Conservation (phyloP, 2,797 vertebrate genomes). For the Hydrolagus colliei region DNA sequence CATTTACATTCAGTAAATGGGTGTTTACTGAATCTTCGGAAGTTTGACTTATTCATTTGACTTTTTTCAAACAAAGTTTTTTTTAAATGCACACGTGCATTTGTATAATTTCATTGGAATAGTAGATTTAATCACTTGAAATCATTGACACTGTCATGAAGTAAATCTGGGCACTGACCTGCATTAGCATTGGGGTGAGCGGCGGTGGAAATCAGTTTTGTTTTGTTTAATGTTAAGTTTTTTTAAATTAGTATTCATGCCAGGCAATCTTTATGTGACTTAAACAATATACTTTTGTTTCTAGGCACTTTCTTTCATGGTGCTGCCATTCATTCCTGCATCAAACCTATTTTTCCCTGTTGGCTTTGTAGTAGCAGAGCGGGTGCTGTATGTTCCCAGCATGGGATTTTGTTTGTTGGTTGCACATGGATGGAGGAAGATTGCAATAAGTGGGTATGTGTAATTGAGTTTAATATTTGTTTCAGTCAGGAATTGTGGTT, state of each 20-base stretch:
- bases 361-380: constrained; percentile 92
- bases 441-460: constrained; percentile 70
- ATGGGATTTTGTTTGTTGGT: constrained; percentile 97
- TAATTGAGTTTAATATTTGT: not conserved
- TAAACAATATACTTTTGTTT: constrained; percentile 33
- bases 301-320: constrained; percentile 87
- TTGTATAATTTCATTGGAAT: too few species aligned
- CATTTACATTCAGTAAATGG: too few species aligned
- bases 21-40: too few species aligned
- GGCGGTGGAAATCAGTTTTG: too few species aligned
- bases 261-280: not conserved
- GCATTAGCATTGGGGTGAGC: too few species aligned
- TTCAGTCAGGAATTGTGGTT: not conserved
- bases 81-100: too few species aligned
- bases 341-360: constrained; percentile 98
- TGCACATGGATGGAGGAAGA: constrained; percentile 82
- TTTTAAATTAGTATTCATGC: not conserved
- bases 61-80: too few species aligned
- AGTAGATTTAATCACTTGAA: too few species aligned
- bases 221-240: too few species aligned
- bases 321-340: constrained; percentile 88
- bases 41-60: too few species aligned
- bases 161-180: too few species aligned
- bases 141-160: too few species aligned
- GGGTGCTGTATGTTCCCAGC: constrained; percentile 92